These are phyloP conservation scores for Polypterus senegalus DNA, from an alignment of 2,113 vertebrate species.

Conservation along the genomic window DNA sequence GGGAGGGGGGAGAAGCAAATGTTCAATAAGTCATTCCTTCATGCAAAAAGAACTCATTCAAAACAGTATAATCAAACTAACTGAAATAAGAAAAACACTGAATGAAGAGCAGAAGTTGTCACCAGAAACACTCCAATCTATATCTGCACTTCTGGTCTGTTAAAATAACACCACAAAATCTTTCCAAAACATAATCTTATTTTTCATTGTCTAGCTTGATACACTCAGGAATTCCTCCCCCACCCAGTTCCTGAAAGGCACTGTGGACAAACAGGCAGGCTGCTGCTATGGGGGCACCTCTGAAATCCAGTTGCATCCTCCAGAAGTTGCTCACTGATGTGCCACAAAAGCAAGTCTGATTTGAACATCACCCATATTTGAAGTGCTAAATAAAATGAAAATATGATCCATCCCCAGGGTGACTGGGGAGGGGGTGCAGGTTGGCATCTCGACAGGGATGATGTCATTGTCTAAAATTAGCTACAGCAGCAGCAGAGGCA, in stretches of 20 bases:
- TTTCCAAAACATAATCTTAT: neutral
- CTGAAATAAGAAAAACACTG: too few relatives aligned
- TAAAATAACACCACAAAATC: conserved; percentile 3
- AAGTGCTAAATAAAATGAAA: conserved; percentile 39
- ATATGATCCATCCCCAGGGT: conserved; percentile 45
- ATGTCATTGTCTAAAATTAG: conserved; percentile 93
- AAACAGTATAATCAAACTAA: too few relatives aligned
- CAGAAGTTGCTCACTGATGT: conserved; percentile 18
- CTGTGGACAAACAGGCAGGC: neutral
- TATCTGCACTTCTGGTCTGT: neutral
- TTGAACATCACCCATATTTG: conserved; percentile 34
- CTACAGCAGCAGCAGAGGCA: conserved; percentile 51
- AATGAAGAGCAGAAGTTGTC: too few relatives aligned
- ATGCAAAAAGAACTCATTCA: too few relatives aligned
- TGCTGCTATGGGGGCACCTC: conserved; percentile 5
- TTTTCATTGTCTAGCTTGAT: neutral
- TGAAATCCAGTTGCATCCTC: conserved; percentile 15
- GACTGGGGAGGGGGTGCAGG: conserved; percentile 34
- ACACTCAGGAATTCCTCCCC: conserved; percentile 22
- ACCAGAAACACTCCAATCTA: too few relatives aligned
- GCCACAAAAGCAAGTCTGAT: conserved; percentile 28
- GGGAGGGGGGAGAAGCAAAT: too few relatives aligned
- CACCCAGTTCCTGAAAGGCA: conserved; percentile 19
- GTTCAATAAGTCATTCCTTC: too few relatives aligned
- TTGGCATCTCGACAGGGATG: conserved; percentile 67